Base-by-base conservation (phyloP, 2,888 invertebrate species). In the Congeria kusceri region DNA sequence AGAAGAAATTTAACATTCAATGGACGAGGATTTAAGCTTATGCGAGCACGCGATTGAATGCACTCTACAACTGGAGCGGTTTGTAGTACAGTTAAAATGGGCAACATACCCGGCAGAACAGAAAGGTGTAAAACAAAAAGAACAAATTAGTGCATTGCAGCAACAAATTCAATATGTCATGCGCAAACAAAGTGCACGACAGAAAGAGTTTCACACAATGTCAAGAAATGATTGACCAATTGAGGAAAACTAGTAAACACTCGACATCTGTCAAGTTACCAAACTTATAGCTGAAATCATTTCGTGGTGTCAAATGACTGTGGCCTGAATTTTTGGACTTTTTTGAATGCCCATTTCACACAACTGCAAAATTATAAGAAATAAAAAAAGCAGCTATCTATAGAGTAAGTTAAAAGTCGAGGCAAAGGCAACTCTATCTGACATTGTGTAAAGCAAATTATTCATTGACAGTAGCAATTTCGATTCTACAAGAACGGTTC, bases 291-390 rank as follows among this genome's bases (percentile, higher is more conserved):
- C 64, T 72, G 29, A 25, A 32, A 25, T 59, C 64, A 57, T 72
- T 64, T 23, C 46, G 32, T 58, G 73, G 59, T n/a, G 65, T 47
- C 32, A 58, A 49, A 29, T 32, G 59, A 49, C 39, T 49, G 11
- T 73, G 73, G 66, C 32, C 27, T 5, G 73, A 73, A 49, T 66
- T 73, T 49, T 73, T 58, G 73, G 73, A 73, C 49, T 46, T 59
- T 5, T 66, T 73, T 49, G 59, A 65, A 23, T 66, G 73, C 39
- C 56, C 73, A 11, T 59, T 73, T 23, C 46, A 73, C 32, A 58
- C 46, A 27, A 72, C 64, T 32, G 56, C 27, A 18, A 11, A 32
- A 58, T 20, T 64, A 25, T 65, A 57, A 49, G 25, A 66, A 11
- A 44, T 71, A 29, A 56, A 53, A 71, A 64, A 25, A 63, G 56